Percentiles rank a stretch among this genome's conserved stretches.
Evolutionary conservation across 2,113 vertebrate species (phyloP).

Genomic region (Ahaetulla prasina): DNA sequence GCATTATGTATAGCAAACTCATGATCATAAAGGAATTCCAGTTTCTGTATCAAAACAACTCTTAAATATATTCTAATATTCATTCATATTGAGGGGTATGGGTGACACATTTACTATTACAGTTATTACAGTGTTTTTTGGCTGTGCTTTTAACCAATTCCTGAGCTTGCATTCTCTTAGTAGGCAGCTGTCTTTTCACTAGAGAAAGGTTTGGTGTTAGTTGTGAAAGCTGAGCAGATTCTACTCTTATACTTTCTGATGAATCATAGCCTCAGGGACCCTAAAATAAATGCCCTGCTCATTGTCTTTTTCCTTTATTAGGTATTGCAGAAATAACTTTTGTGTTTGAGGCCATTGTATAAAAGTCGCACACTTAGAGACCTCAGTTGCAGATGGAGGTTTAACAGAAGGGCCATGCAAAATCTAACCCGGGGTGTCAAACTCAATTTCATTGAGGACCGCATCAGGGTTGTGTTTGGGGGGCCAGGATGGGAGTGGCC

Average conservation of each 20-base stretch:
- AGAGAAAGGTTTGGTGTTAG: neutral
- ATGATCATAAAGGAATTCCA: neutral
- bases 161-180: neutral
- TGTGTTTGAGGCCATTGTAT: neutral
- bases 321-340: neutral
- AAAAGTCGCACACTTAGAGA: neutral
- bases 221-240: neutral
- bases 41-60: neutral
- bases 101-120: neutral
- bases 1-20: neutral
- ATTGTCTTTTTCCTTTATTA: neutral
- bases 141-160: neutral
- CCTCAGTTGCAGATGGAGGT: neutral
- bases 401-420: neutral
- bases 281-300: neutral
- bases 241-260: neutral
- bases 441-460: too few relatives aligned
- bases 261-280: neutral
- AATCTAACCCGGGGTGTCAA: neutral
- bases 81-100: neutral
- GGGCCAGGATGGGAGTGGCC: too few relatives aligned
- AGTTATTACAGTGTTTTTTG: neutral
- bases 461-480: too few relatives aligned
- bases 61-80: neutral
- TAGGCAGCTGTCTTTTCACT: neutral